Evolutionary conservation across 2,797 vertebrate genomes (phyloP), one percentile per base, ranked within the genome.

Genomic region (Threskiornis aethiopicus): DNA sequence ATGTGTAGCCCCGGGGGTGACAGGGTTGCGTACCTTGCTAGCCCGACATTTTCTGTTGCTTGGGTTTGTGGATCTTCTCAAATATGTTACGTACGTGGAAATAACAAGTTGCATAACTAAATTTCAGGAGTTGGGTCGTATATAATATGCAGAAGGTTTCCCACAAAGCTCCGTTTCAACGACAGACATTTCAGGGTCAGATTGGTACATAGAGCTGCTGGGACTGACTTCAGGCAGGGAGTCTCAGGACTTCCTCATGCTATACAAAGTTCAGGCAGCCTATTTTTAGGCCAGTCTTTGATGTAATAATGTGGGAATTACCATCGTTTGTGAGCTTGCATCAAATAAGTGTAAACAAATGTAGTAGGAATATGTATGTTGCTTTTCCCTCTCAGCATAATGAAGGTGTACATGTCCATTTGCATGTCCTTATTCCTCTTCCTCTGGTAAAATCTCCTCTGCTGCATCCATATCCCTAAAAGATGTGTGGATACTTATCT

Each of bases 121-220:
- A 59, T 77, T 37, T 81, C 13, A 37, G 33, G 37, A 61, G 16
- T 13, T 0, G 0, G 0, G 5, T 67, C 2, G 1, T 65, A 21
- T 24, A 49, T 49, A 87, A 66, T 20, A 42, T 4, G 4, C 26
- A 54, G 58, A 35, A 44, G 1, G 3, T 69, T 90, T 82, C 33
- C 20, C 42, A 82, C 3, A 21, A 42, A 62, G 19, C 25, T 82
- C 33, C 2, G 9, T 78, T 92, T 89, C 69, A 81, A 37, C n/a
- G 31, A 13, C 16, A 65, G 73, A 13, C 37, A 11, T 75, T 93
- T 78, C 42, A 76, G 37, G n/a, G 39, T 73, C 76, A 73, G 46
- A 46, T 19, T 72, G 26, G 47, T 64, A 55, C 10, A 73, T 39
- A 64, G 0, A 9, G 49, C 52, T 86, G 55, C 37, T 0, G 1